Percentiles rank a stretch among this genome's conserved stretches.
phyloP scores from a whole-genome alignment of 2,797 vertebrate species.

The Spinus olivaceus region DNA sequence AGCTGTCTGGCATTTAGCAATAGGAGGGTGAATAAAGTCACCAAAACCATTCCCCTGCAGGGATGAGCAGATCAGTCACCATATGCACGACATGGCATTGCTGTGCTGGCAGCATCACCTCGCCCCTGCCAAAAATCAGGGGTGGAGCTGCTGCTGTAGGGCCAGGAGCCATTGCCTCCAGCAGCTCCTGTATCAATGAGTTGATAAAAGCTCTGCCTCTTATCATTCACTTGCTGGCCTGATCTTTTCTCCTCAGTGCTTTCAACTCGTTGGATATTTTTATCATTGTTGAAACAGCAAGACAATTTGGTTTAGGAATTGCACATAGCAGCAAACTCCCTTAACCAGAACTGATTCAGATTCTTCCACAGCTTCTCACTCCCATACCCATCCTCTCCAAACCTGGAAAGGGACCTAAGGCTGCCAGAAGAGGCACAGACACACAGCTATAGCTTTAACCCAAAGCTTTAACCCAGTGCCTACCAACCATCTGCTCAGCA shows the following conservation, averaged over 20 bases:
- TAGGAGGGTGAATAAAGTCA: background rate
- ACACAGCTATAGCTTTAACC: background rate
- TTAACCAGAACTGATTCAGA: background rate
- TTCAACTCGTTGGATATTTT: background rate
- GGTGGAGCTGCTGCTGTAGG: background rate
- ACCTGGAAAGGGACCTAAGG: background rate
- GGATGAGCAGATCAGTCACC: background rate
- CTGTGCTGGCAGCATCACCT: background rate
- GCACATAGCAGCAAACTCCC: background rate
- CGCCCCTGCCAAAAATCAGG: background rate
- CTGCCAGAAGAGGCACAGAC: background rate
- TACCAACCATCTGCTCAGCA: background rate
- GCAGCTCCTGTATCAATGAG: background rate
- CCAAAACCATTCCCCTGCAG: background rate
- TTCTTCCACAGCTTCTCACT: background rate
- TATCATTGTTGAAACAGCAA: background rate
- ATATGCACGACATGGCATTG: accelerated
- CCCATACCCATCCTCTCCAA: background rate
- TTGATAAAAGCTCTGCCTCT: background rate
- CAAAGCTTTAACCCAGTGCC: background rate
- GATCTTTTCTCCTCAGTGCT: background rate
- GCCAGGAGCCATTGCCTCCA: background rate
- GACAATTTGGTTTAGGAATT: background rate
- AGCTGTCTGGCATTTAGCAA: background rate
- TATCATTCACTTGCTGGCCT: background rate